phyloP scores from a whole-genome alignment of 2,113 vertebrate species.

The Argyrosomus japonicus region DNA sequence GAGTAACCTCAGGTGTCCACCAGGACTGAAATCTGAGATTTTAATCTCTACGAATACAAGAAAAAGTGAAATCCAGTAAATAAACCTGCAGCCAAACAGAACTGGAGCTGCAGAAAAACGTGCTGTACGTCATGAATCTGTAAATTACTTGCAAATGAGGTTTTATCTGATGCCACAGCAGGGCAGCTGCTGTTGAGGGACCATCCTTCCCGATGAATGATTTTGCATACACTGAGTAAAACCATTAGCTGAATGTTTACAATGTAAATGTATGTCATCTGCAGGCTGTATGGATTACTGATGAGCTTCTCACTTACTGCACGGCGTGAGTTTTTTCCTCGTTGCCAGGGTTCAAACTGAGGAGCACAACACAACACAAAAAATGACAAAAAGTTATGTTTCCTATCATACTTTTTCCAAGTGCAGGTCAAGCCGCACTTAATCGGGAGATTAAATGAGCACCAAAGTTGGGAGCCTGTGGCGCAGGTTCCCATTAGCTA shows the following conservation, averaged over 20 bases:
- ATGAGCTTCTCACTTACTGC: constrained; percentile 43
- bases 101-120: neutral
- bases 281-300: constrained; percentile 23
- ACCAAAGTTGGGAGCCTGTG: constrained; percentile 47
- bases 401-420: constrained; percentile 36
- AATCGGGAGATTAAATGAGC: constrained; percentile 64
- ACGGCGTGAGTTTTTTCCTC: constrained; percentile 14
- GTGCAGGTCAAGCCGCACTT: constrained; percentile 63
- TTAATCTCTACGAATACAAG: neutral
- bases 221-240: constrained; percentile 31
- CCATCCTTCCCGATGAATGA: constrained; percentile 7
- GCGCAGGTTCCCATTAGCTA: constrained; percentile 69
- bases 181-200: neutral
- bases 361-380: neutral
- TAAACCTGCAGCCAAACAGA: neutral
- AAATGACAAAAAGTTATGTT: constrained; percentile 24
- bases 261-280: constrained; percentile 31
- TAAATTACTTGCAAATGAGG: neutral
- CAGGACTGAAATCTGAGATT: neutral
- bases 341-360: constrained; percentile 4
- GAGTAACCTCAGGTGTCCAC: neutral
- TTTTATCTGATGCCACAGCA: constrained; percentile 9
- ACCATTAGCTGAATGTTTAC: constrained; percentile 45
- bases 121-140: neutral
- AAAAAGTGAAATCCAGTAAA: neutral